Percentiles rank a stretch among this genome's conserved stretches.
These are phyloP conservation scores for Acrobeloides nanus DNA, from an alignment of 2,888 invertebrate species.

Conservation along the genomic window DNA sequence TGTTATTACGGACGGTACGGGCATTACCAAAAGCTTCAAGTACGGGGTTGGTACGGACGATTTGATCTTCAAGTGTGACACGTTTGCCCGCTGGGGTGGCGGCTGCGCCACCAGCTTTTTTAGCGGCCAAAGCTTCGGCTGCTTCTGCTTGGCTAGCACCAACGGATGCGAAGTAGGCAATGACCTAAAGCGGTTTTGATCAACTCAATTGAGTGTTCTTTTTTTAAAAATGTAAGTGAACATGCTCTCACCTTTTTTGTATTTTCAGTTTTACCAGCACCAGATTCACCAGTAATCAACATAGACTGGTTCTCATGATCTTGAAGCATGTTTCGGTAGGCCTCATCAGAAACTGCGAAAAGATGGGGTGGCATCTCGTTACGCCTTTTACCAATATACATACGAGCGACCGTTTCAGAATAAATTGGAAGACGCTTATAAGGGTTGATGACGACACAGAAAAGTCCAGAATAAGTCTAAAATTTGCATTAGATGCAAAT, in stretches of 20 bases:
- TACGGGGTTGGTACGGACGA: conserved; percentile 98
- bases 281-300: conserved; percentile 94
- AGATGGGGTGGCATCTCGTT: conserved; percentile 99
- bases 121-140: conserved; percentile 13
- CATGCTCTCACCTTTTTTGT: conserved; percentile 99
- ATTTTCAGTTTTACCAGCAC: conserved; percentile 99
- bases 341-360: conserved; percentile 58
- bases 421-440: conserved; percentile 52
- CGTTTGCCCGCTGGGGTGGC: conserved; percentile 59
- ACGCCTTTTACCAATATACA: conserved; percentile 98
- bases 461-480: conserved; percentile 48
- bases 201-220: too few species aligned
- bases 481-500: neutral
- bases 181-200: too few species aligned
- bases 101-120: conserved; percentile 5
- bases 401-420: conserved; percentile 54
- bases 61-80: conserved; percentile 96
- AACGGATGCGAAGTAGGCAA: conserved; percentile 79
- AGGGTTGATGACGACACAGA: conserved; percentile 51
- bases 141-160: conserved; percentile 61
- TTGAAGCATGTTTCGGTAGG: conserved; percentile 57
- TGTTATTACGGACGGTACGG: conserved; percentile 99
- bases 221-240: too few species aligned
- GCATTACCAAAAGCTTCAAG: conserved; percentile 99
- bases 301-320: conserved; percentile 66